Evolutionary conservation across 2,113 vertebrate genomes (phyloP).

Genomic region (Paradoxurus hermaphroditus): DNA sequence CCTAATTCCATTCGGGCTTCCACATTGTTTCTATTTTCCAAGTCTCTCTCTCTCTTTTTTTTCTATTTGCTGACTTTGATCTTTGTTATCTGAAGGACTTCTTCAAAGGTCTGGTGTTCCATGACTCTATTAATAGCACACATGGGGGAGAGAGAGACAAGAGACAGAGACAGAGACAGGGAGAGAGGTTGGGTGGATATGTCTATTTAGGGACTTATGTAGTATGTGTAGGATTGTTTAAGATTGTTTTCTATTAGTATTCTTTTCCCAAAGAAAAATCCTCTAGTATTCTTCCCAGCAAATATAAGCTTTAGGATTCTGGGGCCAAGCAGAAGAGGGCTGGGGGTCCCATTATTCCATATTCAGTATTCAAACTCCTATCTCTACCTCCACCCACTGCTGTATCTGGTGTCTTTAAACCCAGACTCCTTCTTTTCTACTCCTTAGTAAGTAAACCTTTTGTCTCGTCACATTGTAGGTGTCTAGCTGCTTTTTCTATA

Average conservation of each 20-base stretch:
- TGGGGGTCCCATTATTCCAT: neutral
- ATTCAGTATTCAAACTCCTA: neutral
- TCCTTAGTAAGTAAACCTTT: neutral
- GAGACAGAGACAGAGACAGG: neutral
- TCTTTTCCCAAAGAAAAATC: neutral
- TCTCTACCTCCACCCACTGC: neutral
- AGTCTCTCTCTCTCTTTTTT: neutral
- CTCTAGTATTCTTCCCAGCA: neutral
- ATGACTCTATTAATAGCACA: neutral
- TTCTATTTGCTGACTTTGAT: neutral
- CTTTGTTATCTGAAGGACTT: neutral
- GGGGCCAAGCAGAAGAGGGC: neutral
- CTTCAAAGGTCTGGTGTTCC: neutral
- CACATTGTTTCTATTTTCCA: neutral
- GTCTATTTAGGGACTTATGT: neutral
- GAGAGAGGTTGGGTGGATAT: neutral
- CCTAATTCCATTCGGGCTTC: neutral
- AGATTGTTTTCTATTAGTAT: neutral
- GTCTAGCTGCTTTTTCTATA: neutral
- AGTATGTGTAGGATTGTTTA: neutral
- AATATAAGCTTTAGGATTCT: neutral
- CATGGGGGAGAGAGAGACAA: neutral
- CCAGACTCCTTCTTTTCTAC: neutral
- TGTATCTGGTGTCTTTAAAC: neutral
- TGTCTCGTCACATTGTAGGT: neutral